Base-by-base conservation (phyloP, 2,113 vertebrate genomes). In the Plotosus lineatus region DNA sequence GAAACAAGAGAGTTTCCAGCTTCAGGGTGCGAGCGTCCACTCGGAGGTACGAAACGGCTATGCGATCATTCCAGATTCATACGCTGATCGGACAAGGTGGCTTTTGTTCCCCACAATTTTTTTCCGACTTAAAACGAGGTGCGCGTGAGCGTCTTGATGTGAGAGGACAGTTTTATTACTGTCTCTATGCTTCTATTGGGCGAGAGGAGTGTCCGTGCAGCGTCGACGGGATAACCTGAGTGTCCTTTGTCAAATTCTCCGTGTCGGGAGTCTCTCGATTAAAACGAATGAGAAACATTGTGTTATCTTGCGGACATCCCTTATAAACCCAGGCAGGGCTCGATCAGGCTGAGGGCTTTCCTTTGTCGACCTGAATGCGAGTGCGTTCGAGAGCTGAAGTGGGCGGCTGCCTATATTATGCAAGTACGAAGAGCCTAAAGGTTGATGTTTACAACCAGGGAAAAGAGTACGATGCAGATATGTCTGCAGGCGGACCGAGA, bases 251-350 rank as follows among this genome's bases (percentile, higher is more conserved):
- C 51, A 51, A 36, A 36, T 51, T 12, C 44, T 2, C 40, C 19
- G 61, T 66, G 58, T 26, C 19, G 5, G 48, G 61, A 66, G 40
- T 46, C 65, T 78, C 80, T 2, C 9, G 68, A 73, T 58, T 75
- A 60, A 82, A 83, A 85, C 68, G 68, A 63, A 78, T 82, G 74
- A 80, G 82, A 84, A 79, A 80, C 63, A 36, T 33, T 75, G 63
- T 72, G 80, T 77, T 69, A 51, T 81, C 78, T 66, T 17, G 69
- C 75, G 26, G 38, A 68, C 11, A 9, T 36, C 44, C 28, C 53
- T 44, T 28, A n/a, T n/a, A 56, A 71, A 56, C n/a, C 40, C 68
- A 73, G 58, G 10, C 15, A 51, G 36, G 51, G 79, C 42, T 58
- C 44, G 28, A 48, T 53, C 17, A 33, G 38, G 66, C 51, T 60